Base-by-base conservation (phyloP, 2,888 invertebrate species). In the Tachina fera region DNA sequence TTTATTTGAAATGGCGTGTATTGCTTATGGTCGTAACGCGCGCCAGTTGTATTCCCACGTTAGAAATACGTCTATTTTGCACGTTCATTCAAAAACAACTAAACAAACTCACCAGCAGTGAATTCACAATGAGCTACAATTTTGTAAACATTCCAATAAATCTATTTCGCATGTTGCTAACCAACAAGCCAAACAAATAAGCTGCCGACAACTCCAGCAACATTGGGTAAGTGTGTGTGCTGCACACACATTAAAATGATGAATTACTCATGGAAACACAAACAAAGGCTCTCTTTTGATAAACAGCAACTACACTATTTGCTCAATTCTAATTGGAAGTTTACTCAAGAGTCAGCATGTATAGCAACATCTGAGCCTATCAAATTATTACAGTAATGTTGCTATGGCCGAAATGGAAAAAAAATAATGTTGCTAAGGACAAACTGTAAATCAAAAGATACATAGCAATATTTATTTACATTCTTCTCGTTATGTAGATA, bases 61-160 rank as follows among this genome's bases (percentile, higher is more conserved):
- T 53, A 16, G 31, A 19, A 70, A 68, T 10, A 68, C 81, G 91
- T 92, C 92, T 91, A 91, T 90, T 91, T 92, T 91, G 90, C 91
- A 92, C 91, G 92, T 92, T 91, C 91, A 91, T 91, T 91, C 91
- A 91, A 91, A 90, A 92, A 91, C 91, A 92, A 92, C 91, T 92
- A 91, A 88, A 88, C 89, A 88, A 88, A 87, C 87, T 81, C 86
- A 89, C 89, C 88, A 88, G 88, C 88, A 89, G 74, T 88, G 88
- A 88, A 88, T 88, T 88, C 82, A 88, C 89, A 90, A 88, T 89
- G 88, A 90, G 88, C 90, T 87, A 86, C 89, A 87, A 89, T 89
- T 90, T 89, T 89, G 89, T 89, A 86, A 83, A 91, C 91, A 91
- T 91, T 90, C 89, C 89, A 90, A 90, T 90, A 89, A 90, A 90